Base-by-base conservation (phyloP, 2,113 vertebrate genomes). In the Uria aalge region DNA sequence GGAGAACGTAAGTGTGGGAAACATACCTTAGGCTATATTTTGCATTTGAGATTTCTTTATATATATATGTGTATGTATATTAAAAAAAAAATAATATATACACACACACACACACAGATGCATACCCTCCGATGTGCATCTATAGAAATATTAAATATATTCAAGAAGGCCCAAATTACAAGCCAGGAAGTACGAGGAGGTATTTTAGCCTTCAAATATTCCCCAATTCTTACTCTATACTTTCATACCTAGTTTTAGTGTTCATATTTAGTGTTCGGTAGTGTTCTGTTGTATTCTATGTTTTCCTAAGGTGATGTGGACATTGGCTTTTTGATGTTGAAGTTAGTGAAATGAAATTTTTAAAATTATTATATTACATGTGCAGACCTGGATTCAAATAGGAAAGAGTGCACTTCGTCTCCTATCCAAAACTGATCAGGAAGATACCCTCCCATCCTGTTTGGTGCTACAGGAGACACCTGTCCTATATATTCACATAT, bases 61-160 rank as follows among this genome's bases (percentile, higher is more conserved):
- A 8, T 63, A 18, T 1, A 1, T 27, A 3, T 4, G 15, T 67
- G 17, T 40, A 11, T 43, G 1, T 67, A 6, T 36, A 5, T 34
- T 24, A 21, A 53, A 85, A 64, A 74, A 74, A 24, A 23, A 45
- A 8, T 30, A 7, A 27, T 23, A 64, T 8, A 17, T 15, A 62
- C 3, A 17, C 15, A 62, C 3, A 32, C 21, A 19, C 4, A 41
- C 15, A 11, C 8, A 36, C 2, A 32, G 6, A 19, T 2, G 4
- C 32, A 36, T 55, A 8, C 12, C 11, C 15, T 80, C 26, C 32
- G 80, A 7, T 77, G 64, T 84, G 8, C 40, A 60, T 64, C 20
- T 59, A 8, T 47, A 81, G 50, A 77, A 64, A 89, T 63, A 56
- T 5, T 41, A 27, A 73, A 56, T 43, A 2, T 80, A 47, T 68